Evolutionary conservation across 2,113 vertebrate genomes (phyloP), one percentile per base, ranked within the genome.

Genomic region (Triplophysa rosa): DNA sequence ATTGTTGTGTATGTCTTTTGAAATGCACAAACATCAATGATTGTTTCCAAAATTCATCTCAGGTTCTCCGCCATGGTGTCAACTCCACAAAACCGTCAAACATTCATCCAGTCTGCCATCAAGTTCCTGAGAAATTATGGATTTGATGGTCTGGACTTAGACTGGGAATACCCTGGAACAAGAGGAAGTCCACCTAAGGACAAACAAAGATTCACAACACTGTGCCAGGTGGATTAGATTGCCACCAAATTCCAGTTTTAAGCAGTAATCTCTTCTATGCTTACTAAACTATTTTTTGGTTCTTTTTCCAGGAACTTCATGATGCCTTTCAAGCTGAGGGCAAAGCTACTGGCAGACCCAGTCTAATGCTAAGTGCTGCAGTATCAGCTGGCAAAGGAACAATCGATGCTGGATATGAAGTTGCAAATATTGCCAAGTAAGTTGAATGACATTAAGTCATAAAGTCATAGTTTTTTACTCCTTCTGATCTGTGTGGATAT

Each of bases 91-190:
- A 94, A 91, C 81, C 90, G 90, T 40, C 91, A 94, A 76, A 92
- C 0, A 0, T 94, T 96, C 82, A 95, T 94, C 82, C 90, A 93
- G 77, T 94, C 94, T 2, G 67, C 92, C 1, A 94, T 93, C 65
- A 88, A 8, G 21, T 95, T 94, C 81, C 85, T 95, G 80, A 87
- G 89, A 73, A 87, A 84, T 69, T 84, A 93, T 77, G 91, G 92
- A 24, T 96, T 95, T 87, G 94, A 95, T 67, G 94, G 93, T 79
- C 89, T 94, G 67, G 94, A 95, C 81, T 83, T 95, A 86, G 93
- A 95, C 76, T 93, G 94, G 87, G 93, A 95, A 85, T 94, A 95
- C 47, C 94, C 93, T 29, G 94, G 93, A 17, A 69, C 93, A 19
- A 89, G 91, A 79, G 93, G 93, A 47, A 95, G 94, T 69, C 94